Percentiles rank a stretch among this genome's conserved stretches.
Conservation (phyloP, 2,797 vertebrate genomes). For the Sebastes iracundus region DNA sequence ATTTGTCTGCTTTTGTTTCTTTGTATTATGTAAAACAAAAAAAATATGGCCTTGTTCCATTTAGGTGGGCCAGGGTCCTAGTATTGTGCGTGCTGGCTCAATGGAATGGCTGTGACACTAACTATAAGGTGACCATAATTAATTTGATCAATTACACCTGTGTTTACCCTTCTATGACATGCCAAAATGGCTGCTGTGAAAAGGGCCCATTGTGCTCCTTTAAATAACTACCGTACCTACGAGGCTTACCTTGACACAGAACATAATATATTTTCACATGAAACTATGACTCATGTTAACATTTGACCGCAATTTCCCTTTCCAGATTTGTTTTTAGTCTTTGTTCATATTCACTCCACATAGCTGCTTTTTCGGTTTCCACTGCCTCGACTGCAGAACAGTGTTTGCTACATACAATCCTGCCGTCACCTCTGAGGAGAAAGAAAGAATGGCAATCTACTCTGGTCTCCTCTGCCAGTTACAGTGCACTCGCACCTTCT, state of each 20-base stretch:
- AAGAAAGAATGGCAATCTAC: slow-evolving; percentile 50
- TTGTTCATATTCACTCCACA: slow-evolving; percentile 52
- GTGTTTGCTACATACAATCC: slow-evolving; percentile 90
- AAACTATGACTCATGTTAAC: slow-evolving; percentile 35
- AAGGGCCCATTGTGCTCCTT: slow-evolving; percentile 39
- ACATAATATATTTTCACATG: slow-evolving; percentile 18
- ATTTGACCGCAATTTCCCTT: slow-evolving; percentile 27
- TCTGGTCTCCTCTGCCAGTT: slow-evolving; percentile 58
- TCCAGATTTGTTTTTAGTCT: slow-evolving; percentile 27
- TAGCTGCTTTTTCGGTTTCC: slow-evolving; percentile 80
- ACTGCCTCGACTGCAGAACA: slow-evolving; percentile 85
- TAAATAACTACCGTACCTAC: slow-evolving; percentile 16
- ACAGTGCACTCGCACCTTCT: slow-evolving; percentile 58
- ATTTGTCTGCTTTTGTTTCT: no score
- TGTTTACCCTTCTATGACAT: neutral
- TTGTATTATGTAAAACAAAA: no score
- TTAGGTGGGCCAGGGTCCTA: neutral
- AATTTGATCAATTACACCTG: neutral
- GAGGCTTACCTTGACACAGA: slow-evolving; percentile 9
- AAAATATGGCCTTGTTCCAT: neutral
- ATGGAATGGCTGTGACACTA: neutral
- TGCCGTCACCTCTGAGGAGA: slow-evolving; percentile 49
- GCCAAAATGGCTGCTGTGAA: neutral
- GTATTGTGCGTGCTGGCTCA: neutral
- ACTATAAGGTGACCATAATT: neutral